Percentiles rank a stretch among this genome's conserved stretches.
phyloP scores from a whole-genome alignment of 2,888 invertebrate species.

The Latrodectus elegans region DNA sequence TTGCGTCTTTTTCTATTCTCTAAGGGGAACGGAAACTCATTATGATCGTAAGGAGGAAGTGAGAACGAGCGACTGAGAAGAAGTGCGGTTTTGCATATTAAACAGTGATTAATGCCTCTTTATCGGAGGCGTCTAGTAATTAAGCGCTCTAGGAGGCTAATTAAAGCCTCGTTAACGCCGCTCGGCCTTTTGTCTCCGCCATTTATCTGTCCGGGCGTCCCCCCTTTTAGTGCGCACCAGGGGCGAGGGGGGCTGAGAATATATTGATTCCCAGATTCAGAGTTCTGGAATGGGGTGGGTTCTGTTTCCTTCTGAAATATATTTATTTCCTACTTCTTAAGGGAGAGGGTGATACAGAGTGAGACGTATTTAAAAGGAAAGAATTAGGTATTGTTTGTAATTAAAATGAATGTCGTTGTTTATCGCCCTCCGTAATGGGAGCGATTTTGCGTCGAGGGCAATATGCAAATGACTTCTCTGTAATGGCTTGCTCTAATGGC shows the following conservation, averaged over 20 bases:
- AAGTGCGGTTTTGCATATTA: conserved; percentile 67
- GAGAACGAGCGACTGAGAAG: conserved; percentile 9
- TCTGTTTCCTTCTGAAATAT: conserved; percentile 48
- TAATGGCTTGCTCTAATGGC: conserved; percentile 26
- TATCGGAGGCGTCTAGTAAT: conserved; percentile 64
- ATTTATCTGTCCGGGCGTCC: conserved; percentile 53
- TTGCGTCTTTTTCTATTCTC: conserved; percentile 42
- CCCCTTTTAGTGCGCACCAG: not conserved
- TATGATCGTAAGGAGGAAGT: conserved; percentile 2
- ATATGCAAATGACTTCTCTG: conserved; percentile 42
- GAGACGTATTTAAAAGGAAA: conserved; percentile 55
- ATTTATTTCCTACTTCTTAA: conserved; percentile 33
- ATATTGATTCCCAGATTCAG: conserved; percentile 38
- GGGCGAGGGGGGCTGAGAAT: conserved; percentile 9
- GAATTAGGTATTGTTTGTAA: conserved; percentile 67
- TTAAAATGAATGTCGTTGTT: conserved; percentile 67
- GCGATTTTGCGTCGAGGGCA: conserved; percentile 21
- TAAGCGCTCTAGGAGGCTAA: conserved; percentile 63
- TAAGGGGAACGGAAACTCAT: conserved; percentile 31
- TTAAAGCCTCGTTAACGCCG: conserved; percentile 66
- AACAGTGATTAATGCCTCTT: conserved; percentile 63
- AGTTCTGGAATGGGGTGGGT: not conserved
- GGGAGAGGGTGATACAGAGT: conserved; percentile 1
- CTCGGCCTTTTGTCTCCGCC: conserved; percentile 57
- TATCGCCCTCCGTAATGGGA: conserved; percentile 53